These are phyloP conservation scores for Muscidifurax raptorellus DNA, from an alignment of 1,140 invertebrate species.

Conservation along the genomic window DNA sequence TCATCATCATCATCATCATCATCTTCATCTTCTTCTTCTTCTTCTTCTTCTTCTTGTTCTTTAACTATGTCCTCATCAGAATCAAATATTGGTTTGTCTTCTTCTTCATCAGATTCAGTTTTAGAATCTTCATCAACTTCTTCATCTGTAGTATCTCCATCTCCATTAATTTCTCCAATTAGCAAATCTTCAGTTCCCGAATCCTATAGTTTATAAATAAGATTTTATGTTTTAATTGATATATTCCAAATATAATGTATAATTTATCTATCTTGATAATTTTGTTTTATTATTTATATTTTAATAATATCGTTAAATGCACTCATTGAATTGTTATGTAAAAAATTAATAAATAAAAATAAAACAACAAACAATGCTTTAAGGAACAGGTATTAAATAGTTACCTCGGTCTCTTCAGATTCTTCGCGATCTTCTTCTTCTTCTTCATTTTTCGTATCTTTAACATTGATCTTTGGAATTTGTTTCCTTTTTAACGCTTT, in stretches of 20 bases:
- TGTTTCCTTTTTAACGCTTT: constrained; percentile 57
- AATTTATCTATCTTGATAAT: too few species aligned
- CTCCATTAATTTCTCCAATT: constrained; percentile 65
- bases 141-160: constrained; percentile 77
- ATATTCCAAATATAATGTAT: not conserved
- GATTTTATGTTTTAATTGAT: not conserved
- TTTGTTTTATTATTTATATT: too few species aligned
- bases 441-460: constrained; percentile 36
- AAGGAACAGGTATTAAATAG: too few species aligned
- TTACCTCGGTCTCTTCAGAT: constrained; percentile 46
- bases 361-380: not conserved
- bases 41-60: constrained; percentile 52
- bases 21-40: constrained; percentile 54
- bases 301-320: not conserved
- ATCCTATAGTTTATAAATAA: constrained; percentile 58
- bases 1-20: constrained; percentile 53
- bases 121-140: constrained; percentile 72
- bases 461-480: not conserved
- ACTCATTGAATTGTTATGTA: constrained; percentile 15
- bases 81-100: constrained; percentile 65
- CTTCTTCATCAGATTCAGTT: constrained; percentile 75
- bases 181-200: constrained; percentile 65
- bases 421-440: not conserved
- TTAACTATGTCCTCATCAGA: constrained; percentile 73
- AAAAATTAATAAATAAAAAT: constrained; percentile 17